Base-by-base conservation (phyloP, 2,888 invertebrate genomes). In the Drosophila kambysellisi region DNA sequence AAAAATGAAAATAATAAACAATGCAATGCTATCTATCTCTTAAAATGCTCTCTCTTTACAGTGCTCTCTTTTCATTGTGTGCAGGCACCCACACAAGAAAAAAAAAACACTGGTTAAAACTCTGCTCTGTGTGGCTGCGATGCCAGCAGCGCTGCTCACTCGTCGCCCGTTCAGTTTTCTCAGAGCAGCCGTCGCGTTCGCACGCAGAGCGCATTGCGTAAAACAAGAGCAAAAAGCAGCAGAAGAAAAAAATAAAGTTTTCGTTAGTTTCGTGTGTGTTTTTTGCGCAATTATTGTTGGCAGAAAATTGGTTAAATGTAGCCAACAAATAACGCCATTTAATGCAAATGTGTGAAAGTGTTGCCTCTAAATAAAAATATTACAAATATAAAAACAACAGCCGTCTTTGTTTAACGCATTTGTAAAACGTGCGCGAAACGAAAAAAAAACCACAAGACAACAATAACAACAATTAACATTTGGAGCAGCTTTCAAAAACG, bases 261-360 rank as follows among this genome's bases (percentile, higher is more conserved):
- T 41, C 35, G 62, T 59, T 64, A 29, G 59, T 52, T 68, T 51
- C 60, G 70, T 80, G 70, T 68, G 51, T 76, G 66, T 52, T 35
- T 64, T 63, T 63, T 64, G 46, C 43, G 60, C 9, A 66, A 60
- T 67, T 67, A 52, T 75, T 74, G 50, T 75, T 76, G 65, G 59
- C 48, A 65, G 52, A 59, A 33, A 56, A 52, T 67, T 67, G 56
- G 56, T 41, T 30, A 20, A 61, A 60, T 73, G 82, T 70, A 74
- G 61, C 75, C 75, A 84, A 59, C 79, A 61, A 69, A 58, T 63
- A 78, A 71, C 69, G 81, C 81, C 79, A 86, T 81, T 88, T 61
- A 87, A 87, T 87, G 85, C 73, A 87, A 87, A 81, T 87, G 89
- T 84, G 85, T 84, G 89, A 87, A 87, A 87, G 89, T 87, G 81